Base-by-base conservation (phyloP, 2,797 vertebrate genomes). In the Botia kubotai region DNA sequence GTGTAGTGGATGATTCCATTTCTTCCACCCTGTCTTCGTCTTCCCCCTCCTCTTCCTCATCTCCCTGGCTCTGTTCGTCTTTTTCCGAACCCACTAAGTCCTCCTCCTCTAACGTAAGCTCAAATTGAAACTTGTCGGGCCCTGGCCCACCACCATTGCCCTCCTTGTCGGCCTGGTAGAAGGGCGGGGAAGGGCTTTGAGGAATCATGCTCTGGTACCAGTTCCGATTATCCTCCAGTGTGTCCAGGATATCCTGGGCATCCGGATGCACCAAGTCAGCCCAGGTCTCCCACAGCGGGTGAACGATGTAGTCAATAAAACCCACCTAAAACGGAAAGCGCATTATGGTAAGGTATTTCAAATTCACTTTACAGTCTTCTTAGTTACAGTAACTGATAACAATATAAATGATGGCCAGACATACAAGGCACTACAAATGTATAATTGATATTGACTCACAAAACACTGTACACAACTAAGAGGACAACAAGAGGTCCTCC, bases 141-240 rank as follows among this genome's bases (percentile, higher is more conserved):
- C 89, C 93, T 0, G 87, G 86, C n/a, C 89, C 94, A 0, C 91
- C 90, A 0, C 93, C 87, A 82, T 95, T 96, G 82, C 95, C 96
- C 85, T 97, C 97, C 53, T 94, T 93, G 85, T 91, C 94, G 78
- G 93, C 93, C 78, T 98, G 97, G 0, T 98, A 97, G 87, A 98
- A 94, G 0, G 97, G 96, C 12, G 98, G 97, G 16, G 97, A 98
- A 0, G 98, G 98, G 84, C 97, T 98, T 90, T 98, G 97, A 68
- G 98, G 97, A 84, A 99, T 98, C 97, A 98, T 99, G 90, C 98
- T 99, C 94, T 98, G 98, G 93, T 99, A 99, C 97, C 98, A 99
- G 95, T 99, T 98, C 90, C 98, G 95, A 93, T 99, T 99, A 91
- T 99, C 98, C 91, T 98, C 98, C 87, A 99, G 88, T 0, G 96